Base-by-base conservation (phyloP, 2,888 invertebrate species). In the Onchidella celtica region DNA sequence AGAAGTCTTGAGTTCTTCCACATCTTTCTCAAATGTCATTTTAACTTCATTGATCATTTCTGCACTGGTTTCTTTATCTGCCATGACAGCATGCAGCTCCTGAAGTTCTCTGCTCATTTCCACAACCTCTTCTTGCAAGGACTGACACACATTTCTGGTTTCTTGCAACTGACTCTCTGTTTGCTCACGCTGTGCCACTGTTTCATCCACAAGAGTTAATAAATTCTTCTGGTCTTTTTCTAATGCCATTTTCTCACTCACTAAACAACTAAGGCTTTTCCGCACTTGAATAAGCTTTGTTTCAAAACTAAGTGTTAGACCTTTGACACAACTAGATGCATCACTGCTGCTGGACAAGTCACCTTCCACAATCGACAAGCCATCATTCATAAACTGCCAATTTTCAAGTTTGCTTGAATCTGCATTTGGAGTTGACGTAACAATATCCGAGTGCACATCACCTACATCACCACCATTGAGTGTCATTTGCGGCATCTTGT, bases 191-290 rank as follows among this genome's bases (percentile, higher is more conserved):
- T 68, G 77, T 21, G 68, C 77, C 11, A 70, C 70, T 2, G 79
- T 70, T 21, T 84, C 80, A 57, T 84, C 84, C 27, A 84, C 24
- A 6, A 84, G 68, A 4, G 65, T 80, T 29, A 82, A 9, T 47
- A 84, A 68, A 32, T 82, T 80, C 27, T 63, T 63, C 14, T 82
- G 82, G 21, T 84, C 84, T 47, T 40, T 73, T 66, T 84, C 84
- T 36, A 82, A 24, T 9, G 82, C 76, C 38, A 59, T 32, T 73
- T 84, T 84, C 2, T 84, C 84, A 40, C 72, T 72, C 17, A 82
- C 66, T n/a, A 82, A 57, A 68, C 32, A n/a, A n/a, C 47, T 66
- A 47, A 72, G 66, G 9, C 55, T 36, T 36, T 73, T 79, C 24
- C 63, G 72, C 9, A 79, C 4, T 24, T 55, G 47, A 27, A 29